Base-by-base conservation (phyloP, 2,888 invertebrate genomes). In the Acrobasis repandana region DNA sequence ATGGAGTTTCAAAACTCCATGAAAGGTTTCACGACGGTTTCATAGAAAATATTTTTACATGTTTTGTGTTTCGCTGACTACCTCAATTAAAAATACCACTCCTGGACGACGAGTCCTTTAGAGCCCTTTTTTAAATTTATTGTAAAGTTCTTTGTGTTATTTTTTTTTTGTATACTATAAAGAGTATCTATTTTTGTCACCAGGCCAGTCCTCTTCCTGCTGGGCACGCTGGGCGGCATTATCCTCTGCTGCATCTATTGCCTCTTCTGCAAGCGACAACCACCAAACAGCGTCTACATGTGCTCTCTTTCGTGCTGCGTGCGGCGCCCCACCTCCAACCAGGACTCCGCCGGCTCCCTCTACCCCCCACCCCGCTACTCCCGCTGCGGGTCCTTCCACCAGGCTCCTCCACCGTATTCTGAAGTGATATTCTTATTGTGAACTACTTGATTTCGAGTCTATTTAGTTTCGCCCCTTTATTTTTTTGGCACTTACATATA, bases 311-410 rank as follows among this genome's bases (percentile, higher is more conserved):
- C 86, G 2, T 93, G 90, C 78, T 93, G 93, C 74, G 78, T 85
- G 60, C 90, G 90, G 3, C 82, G 89, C 1, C 81, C 80, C 47
- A 83, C 90, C 16, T 96, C 96, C 0, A 96, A 96, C 73, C 95
- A 95, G 33, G 96, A 96, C 81, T 96, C 96, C 0, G 95, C 96
- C 4, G 96, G 96, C 47, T 96, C 96, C 0, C 95, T 96, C 75
- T 97, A 96, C 84, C 95, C 95, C 0, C 97, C 97, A 9, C 97
- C 97, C 0, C 95, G 96, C 73, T 97, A 97, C 83, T 96, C 96
- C 80, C 94, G 96, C 77, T 97, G 97, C 77, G 95, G 95, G 63
- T 96, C 96, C 62, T 96, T 97, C 80, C 96, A 96, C 76, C 96
- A 96, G 79, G 95, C 95, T 2, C 97, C 97, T 34, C 96, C 96